phyloP scores from a whole-genome alignment of 2,797 vertebrate species.

The Trachops cirrhosus region DNA sequence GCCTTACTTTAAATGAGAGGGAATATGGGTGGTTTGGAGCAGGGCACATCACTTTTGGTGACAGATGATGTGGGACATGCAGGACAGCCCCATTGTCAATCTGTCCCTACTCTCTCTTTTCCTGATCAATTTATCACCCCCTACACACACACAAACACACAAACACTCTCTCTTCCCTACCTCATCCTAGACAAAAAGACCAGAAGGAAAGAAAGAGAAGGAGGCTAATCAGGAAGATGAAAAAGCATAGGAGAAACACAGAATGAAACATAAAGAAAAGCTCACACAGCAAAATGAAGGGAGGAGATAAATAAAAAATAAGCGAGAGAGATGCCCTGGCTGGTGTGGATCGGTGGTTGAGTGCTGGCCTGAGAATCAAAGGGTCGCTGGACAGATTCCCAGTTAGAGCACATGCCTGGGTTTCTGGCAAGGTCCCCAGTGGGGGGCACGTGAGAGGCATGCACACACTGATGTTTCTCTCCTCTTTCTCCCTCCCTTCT shows the following conservation, averaged over 20 bases:
- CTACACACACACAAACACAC: too few relatives aligned
- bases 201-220: neutral
- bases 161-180: neutral
- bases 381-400: too few relatives aligned
- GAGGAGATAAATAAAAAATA: neutral
- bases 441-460: too few relatives aligned
- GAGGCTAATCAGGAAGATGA: neutral
- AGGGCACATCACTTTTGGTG: neutral
- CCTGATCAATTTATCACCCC: neutral
- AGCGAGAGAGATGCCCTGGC: neutral
- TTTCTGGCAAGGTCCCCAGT: too few relatives aligned
- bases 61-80: neutral
- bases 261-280: neutral
- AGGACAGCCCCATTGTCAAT: neutral
- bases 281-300: neutral
- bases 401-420: too few relatives aligned
- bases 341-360: too few relatives aligned
- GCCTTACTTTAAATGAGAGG: neutral
- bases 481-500: too few relatives aligned
- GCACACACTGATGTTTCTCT: too few relatives aligned
- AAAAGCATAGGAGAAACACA: neutral
- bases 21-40: neutral
- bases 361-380: too few relatives aligned
- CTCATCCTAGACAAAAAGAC: neutral
- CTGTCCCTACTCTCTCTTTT: neutral